Evolutionary conservation across 2,113 vertebrate genomes (phyloP), one percentile per base, ranked within the genome.

Genomic region (Platichthys flesus): DNA sequence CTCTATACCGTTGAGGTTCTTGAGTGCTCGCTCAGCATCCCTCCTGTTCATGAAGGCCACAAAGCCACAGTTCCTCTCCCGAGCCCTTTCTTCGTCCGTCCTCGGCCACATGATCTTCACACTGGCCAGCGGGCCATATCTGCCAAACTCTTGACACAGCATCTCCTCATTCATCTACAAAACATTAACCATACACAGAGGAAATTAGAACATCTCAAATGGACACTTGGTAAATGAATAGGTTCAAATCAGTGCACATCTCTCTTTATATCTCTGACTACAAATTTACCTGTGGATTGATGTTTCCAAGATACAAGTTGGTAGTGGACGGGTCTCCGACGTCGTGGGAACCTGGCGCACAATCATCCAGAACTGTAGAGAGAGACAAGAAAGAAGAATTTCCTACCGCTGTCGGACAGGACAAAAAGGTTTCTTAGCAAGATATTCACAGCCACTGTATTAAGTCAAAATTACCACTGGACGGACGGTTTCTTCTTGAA

Each of bases 81-180:
- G 95, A 70, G 98, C 98, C 93, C 98, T 95, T 90, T 99, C 98
- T 92, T 99, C 98, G 79, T 99, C 97, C 18, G 98, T 99, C 94
- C 98, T 95, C 10, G 98, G 98, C 98, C 98, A 99, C 98, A 99
- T 99, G 89, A 99, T 99, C 94, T 99, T 99, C 87, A 99, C 98
- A 79, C 98, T 99, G 1, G 98, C 98, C 90, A 99, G 91, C 0
- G 98, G 98, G 60, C 98, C 98, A 78, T 98, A 99, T 62, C 97
- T 96, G 56, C 98, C 98, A 93, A 99, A 99, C 89, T 99, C 98
- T 86, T 99, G 98, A 88, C 98, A 99, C 52, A 99, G 88, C 98
- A 99, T 99, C 90, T 99, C 98, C 90, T 99, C 98, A 59, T 99
- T 99, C 98, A 99, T 99, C 98, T 99, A 68, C 28, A 74, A 5